These are phyloP conservation scores for Drosophila macrospina DNA, from an alignment of 2,888 invertebrate species.

Conservation along the genomic window DNA sequence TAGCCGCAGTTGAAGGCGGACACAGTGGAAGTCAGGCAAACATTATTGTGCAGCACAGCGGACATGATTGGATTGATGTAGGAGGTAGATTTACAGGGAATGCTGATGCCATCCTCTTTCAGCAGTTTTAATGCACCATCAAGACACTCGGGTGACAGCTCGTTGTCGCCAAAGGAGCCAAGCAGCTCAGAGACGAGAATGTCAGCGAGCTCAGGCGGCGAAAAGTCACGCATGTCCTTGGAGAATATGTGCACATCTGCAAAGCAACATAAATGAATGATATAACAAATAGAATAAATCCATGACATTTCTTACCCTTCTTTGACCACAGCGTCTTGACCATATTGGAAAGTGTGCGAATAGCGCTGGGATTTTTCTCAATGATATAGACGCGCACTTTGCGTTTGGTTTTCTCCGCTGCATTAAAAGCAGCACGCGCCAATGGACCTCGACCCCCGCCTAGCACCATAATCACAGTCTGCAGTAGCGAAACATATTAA, in stretches of 20 bases:
- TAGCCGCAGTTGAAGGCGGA: conserved; percentile 91
- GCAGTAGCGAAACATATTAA: conserved; percentile 11
- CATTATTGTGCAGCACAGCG: conserved; percentile 93
- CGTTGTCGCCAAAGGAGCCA: conserved; percentile 99
- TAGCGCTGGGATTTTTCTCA: conserved; percentile 99
- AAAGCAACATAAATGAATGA: background rate
- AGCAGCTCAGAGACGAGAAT: conserved; percentile 97
- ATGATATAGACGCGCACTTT: conserved; percentile 95
- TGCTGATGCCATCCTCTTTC: conserved; percentile 94
- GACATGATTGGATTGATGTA: conserved; percentile 97
- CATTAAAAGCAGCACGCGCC: conserved; percentile 94
- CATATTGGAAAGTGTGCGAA: conserved; percentile 92
- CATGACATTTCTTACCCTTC: conserved; percentile 80
- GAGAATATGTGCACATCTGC: conserved; percentile 91
- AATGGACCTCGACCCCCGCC: conserved; percentile 98
- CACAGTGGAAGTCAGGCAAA: conserved; percentile 83
- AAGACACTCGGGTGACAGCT: conserved; percentile 98
- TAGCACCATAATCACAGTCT: conserved; percentile 92
- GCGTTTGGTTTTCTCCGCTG: conserved; percentile 89
- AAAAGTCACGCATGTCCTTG: conserved; percentile 94
- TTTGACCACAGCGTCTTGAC: conserved; percentile 92
- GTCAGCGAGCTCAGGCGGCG: conserved; percentile 94
- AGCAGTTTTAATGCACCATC: conserved; percentile 96
- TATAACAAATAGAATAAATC: background rate
- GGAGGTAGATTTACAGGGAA: conserved; percentile 95